Percentiles rank a stretch among this genome's conserved stretches.
These are phyloP conservation scores for Stegophylla sp. DNA, from an alignment of 2,888 invertebrate species.

Conservation along the genomic window DNA sequence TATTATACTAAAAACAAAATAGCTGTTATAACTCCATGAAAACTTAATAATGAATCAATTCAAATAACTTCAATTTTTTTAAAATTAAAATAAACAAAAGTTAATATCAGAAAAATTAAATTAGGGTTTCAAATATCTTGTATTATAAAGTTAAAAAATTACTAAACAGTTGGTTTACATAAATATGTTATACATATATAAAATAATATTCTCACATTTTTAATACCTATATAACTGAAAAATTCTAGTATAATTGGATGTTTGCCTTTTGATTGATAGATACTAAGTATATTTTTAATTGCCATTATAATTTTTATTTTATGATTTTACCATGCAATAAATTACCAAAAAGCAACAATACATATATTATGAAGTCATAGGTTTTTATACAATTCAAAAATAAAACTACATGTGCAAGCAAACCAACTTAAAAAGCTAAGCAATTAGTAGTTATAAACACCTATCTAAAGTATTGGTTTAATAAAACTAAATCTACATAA, in stretches of 20 bases:
- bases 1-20: too few relatives aligned
- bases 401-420: conserved; percentile 12
- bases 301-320: not conserved
- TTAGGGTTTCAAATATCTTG: not conserved
- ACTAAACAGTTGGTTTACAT: not conserved
- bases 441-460: conserved; percentile 16
- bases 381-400: not conserved
- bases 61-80: not conserved
- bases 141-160: not conserved
- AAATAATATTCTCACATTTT: not conserved
- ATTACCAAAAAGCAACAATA: not conserved
- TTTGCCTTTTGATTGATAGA: not conserved
- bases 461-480: not conserved
- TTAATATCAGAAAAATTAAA: not conserved
- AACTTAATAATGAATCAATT: not conserved
- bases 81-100: not conserved
- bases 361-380: not conserved
- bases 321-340: conserved; percentile 1
- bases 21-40: too few relatives aligned
- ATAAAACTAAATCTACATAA: not conserved
- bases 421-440: conserved; percentile 40
- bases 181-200: not conserved
- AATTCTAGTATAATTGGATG: not conserved
- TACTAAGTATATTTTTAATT: not conserved
- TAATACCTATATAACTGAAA: not conserved